Evolutionary conservation across 2,113 vertebrate genomes (phyloP).

Genomic region (Melanerpes formicivorus): DNA sequence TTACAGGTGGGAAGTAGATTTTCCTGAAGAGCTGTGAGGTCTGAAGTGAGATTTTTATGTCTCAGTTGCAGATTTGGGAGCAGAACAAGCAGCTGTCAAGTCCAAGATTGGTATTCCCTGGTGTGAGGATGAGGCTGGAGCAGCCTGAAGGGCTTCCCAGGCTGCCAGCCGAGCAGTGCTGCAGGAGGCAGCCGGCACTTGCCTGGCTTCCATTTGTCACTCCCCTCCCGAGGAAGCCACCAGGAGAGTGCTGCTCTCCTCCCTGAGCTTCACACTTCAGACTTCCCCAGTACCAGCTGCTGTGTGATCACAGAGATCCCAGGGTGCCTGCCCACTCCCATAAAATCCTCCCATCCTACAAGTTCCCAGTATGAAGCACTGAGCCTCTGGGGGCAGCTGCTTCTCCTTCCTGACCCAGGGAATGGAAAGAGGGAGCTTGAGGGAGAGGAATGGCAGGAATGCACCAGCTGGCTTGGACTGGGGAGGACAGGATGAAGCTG

Average conservation of each 20-base stretch:
- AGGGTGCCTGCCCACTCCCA: not conserved
- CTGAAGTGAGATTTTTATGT: not conserved
- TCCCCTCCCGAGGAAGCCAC: not conserved
- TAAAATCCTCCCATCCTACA: not conserved
- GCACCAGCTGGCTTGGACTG: not conserved
- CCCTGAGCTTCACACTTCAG: not conserved
- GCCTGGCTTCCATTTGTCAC: not conserved
- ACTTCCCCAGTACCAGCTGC: not conserved
- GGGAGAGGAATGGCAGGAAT: conserved; percentile 41
- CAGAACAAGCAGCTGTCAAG: not conserved
- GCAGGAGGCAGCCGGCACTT: not conserved
- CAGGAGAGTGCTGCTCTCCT: not conserved
- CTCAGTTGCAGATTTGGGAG: not conserved
- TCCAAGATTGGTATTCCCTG: not conserved
- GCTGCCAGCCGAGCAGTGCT: not conserved
- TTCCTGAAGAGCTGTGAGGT: not conserved
- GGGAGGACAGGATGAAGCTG: not conserved
- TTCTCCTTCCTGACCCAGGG: not conserved
- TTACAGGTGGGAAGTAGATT: not conserved
- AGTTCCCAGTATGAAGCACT: not conserved
- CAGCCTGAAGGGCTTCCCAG: not conserved
- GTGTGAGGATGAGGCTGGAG: not conserved
- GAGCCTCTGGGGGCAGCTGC: conserved; percentile 4
- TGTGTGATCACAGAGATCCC: not conserved
- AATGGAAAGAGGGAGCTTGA: conserved; percentile 12